A percentile compares a stretch with the other conserved stretches of the same genome.
Conservation (phyloP, 2,113 vertebrate genomes). For the Mesocricetus auratus region DNA sequence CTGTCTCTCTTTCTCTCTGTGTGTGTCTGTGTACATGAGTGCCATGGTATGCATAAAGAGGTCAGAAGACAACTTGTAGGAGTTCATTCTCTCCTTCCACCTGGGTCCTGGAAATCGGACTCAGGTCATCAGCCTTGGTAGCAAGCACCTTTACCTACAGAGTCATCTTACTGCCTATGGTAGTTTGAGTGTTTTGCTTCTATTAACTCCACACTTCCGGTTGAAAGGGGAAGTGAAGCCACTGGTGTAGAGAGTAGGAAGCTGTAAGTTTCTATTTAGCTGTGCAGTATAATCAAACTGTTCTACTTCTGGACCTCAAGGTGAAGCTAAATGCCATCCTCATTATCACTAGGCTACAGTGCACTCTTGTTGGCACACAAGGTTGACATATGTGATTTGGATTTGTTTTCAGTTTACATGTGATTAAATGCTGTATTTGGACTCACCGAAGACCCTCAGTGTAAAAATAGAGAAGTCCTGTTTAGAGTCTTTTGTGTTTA, state of each 20-base stretch:
- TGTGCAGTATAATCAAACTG: background rate
- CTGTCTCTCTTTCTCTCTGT: background rate
- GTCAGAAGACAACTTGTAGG: background rate
- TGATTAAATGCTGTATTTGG: background rate
- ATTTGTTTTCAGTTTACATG: background rate
- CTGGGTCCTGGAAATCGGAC: too few relatives aligned
- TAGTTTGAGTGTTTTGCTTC: background rate
- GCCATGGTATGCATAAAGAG: background rate
- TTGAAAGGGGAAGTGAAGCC: background rate
- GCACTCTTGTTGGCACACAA: background rate
- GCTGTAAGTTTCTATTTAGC: background rate
- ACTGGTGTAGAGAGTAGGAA: background rate
- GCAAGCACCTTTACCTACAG: background rate
- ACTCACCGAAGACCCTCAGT: constrained; percentile 76
- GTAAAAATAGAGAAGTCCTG: rapidly evolving
- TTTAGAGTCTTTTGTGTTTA: rapidly evolving
- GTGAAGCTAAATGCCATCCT: background rate
- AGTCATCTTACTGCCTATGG: background rate
- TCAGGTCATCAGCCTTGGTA: background rate
- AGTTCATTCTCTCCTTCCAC: background rate
- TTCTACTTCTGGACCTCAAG: background rate
- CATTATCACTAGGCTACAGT: background rate
- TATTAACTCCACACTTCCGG: background rate
- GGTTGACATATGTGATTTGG: background rate
- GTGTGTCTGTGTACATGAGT: background rate